Base-by-base conservation (phyloP, 2,797 vertebrate species). In the Rallus crepitans region DNA sequence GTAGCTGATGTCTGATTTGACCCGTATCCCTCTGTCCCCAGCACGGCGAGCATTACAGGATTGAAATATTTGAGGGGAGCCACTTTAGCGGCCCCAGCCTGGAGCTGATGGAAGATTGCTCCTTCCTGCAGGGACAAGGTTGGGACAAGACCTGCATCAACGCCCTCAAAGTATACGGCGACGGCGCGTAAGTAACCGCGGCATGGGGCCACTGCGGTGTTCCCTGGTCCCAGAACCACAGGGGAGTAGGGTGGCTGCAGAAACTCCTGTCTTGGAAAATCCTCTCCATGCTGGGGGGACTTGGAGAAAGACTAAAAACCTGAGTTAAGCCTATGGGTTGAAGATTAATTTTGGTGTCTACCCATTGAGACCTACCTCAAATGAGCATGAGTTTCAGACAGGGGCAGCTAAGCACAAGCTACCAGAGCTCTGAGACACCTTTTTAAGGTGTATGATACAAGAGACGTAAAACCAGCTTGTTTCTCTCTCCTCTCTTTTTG, bases 11-110 rank as follows among this genome's bases (percentile, higher is more conserved):
- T 35, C 79, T 73, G 13, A 1, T 63, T 84, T 87, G 73, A 92
- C 50, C 37, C 2, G 0, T 18, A 73, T 73, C 35, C 28, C 37
- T 76, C 91, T 93, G 76, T 90, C 90, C 87, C 15, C 86, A 99
- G 99, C 99, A 99, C 0, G 99, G 99, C 3, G 99, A 99, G 93
- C 98, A 99, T 79, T 99, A 99, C 97, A 98, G 98, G 82, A 98
- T 99, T 1, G 97, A 99, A 97, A 97, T 99, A 96, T 99, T 99
- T 4, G 98, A 99, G 90, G 98, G 97, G 81, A 98, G 97, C 90
- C 98, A 98, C 95, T 99, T 99, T 96, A 98, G 98, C 0, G 99
- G 99, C 60, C 98, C 98, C 98, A 98, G 99, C 69, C 97, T 99
- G 98, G 98, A 99, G 95, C 97, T 99, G 89, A 98, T 98, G 2